Percentiles rank a stretch among this genome's conserved stretches.
Conservation (phyloP, 2,888 invertebrate genomes). For the Melolontha melolontha region DNA sequence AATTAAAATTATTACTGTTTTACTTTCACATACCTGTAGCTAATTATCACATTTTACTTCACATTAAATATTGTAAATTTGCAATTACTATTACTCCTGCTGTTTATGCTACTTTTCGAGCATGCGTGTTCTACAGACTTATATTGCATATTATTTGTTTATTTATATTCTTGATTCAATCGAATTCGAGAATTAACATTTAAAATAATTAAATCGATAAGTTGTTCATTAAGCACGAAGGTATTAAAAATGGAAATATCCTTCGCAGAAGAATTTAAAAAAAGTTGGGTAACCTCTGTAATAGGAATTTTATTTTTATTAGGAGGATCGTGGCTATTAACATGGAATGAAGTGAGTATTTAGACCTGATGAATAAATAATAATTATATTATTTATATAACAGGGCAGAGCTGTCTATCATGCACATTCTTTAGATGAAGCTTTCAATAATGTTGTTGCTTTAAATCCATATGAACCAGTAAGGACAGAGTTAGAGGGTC, state of each 20-base stretch:
- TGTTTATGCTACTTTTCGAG: constrained; percentile 49
- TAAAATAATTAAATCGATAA: not conserved
- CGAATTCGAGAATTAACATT: not conserved
- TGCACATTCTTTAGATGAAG: constrained; percentile 83
- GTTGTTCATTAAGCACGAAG: not conserved
- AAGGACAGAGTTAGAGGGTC: constrained; percentile 76
- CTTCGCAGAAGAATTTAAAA: constrained; percentile 70
- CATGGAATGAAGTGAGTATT: constrained; percentile 84
- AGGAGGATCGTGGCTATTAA: constrained; percentile 77
- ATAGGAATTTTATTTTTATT: constrained; percentile 76
- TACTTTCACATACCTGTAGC: constrained; percentile 11
- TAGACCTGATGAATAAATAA: constrained; percentile 23
- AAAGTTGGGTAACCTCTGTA: constrained; percentile 79
- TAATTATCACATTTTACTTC: constrained; percentile 28
- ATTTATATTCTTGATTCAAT: constrained; percentile 3
- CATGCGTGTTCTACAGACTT: constrained; percentile 51
- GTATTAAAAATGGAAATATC: constrained; percentile 50
- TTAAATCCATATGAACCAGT: constrained; percentile 66
- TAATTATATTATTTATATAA: constrained; percentile 42
- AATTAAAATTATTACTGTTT: not conserved
- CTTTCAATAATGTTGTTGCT: constrained; percentile 72
- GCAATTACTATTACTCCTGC: constrained; percentile 44
- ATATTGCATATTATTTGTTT: not conserved
- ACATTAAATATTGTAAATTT: constrained; percentile 8
- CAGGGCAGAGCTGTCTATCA: constrained; percentile 85